phyloP scores from a whole-genome alignment of 2,113 vertebrate species.

The Columba livia region DNA sequence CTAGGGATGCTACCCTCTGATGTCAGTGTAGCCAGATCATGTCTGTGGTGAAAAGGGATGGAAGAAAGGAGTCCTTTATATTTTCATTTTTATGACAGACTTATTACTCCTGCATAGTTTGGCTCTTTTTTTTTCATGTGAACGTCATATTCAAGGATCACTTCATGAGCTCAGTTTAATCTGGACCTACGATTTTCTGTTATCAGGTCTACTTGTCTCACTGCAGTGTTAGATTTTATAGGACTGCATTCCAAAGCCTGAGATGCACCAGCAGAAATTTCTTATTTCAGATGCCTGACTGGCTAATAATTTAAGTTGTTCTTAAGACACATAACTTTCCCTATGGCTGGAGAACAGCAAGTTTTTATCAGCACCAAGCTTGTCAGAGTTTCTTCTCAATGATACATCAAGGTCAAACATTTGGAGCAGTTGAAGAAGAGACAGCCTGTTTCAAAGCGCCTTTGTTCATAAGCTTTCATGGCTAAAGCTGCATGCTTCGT shows the following conservation, averaged over 20 bases:
- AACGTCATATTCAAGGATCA: not conserved
- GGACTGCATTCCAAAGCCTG: not conserved
- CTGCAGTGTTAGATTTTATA: not conserved
- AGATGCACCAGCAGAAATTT: not conserved
- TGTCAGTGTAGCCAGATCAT: fast-evolving
- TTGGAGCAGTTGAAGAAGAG: not conserved
- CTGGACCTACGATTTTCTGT: not conserved
- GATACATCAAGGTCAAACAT: conserved; percentile 22
- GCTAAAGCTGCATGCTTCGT: not conserved
- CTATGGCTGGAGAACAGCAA: not conserved
- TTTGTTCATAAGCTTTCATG: not conserved
- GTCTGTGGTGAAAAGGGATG: not conserved
- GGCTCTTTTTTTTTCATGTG: not conserved
- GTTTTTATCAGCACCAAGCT: conserved; percentile 2
- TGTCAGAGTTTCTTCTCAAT: conserved; percentile 26
- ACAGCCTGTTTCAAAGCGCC: conserved; percentile 30
- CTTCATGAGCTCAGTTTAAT: not conserved
- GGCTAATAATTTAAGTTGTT: conserved; percentile 21
- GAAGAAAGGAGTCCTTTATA: not conserved
- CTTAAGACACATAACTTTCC: not conserved
- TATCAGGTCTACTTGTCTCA: not conserved
- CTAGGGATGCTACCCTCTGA: not conserved
- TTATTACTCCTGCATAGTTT: not conserved
- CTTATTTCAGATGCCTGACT: not conserved
- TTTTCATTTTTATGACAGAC: not conserved